Conservation (phyloP, 2,113 vertebrate species). For the Oxyruncus cristatus region DNA sequence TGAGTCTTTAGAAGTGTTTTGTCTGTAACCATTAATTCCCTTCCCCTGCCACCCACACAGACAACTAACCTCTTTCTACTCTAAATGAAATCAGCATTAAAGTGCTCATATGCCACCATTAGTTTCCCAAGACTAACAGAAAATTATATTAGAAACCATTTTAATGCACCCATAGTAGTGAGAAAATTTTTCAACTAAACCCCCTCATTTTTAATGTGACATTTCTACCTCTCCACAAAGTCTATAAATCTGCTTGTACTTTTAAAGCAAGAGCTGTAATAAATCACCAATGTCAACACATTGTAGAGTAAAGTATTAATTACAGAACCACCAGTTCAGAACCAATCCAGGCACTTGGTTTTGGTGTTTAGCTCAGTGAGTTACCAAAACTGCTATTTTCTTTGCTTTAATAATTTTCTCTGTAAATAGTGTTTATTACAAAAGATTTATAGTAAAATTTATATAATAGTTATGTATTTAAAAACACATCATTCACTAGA, state of each 20-base stretch:
- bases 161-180: not conserved
- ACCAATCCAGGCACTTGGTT: not conserved
- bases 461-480: not conserved
- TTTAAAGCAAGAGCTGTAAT: not conserved
- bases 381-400: not conserved
- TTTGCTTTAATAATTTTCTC: not conserved
- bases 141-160: not conserved
- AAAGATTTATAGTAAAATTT: not conserved
- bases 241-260: not conserved
- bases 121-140: constrained; percentile 1
- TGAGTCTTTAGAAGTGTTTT: not conserved
- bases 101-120: not conserved
- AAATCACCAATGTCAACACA: not conserved
- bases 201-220: not conserved
- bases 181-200: not conserved
- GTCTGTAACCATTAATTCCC: not conserved
- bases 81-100: not conserved
- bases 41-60: not conserved
- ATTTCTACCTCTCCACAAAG: not conserved
- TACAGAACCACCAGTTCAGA: not conserved
- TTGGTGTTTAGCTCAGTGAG: not conserved
- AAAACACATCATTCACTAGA: not conserved
- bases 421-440: not conserved
- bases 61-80: not conserved
- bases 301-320: not conserved